phyloP scores from a whole-genome alignment of 2,113 vertebrate genomes.

The Canis aureus region DNA sequence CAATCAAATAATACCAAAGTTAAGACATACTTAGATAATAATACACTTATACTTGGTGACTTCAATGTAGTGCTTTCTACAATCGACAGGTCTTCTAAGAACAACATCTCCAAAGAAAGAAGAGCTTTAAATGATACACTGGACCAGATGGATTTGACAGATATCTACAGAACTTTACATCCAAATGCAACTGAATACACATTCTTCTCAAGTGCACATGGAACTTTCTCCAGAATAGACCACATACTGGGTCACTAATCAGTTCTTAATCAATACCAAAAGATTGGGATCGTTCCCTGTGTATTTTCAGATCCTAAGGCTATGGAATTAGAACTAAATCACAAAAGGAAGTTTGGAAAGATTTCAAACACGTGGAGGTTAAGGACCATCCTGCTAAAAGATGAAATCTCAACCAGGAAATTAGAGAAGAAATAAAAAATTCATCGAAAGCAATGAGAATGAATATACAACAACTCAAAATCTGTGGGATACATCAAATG shows the following conservation, averaged over 20 bases:
- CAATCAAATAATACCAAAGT: too few relatives aligned
- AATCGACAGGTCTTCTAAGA: neutral
- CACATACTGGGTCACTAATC: neutral
- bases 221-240: neutral
- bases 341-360: too few relatives aligned
- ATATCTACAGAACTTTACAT: neutral
- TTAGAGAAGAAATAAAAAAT: too few relatives aligned
- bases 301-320: too few relatives aligned
- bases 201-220: neutral
- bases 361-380: too few relatives aligned
- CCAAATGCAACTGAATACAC: neutral
- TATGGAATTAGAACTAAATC: too few relatives aligned
- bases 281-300: neutral
- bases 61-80: too few relatives aligned
- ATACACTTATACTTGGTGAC: too few relatives aligned
- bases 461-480: neutral
- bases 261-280: neutral
- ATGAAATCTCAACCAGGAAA: too few relatives aligned
- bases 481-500: neutral
- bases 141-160: neutral
- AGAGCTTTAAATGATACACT: neutral
- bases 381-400: too few relatives aligned
- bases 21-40: too few relatives aligned
- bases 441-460: neutral
- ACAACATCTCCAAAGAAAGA: neutral